Evolutionary conservation across 1,140 invertebrate species (phyloP).

Genomic region (Drosophila suzukii): DNA sequence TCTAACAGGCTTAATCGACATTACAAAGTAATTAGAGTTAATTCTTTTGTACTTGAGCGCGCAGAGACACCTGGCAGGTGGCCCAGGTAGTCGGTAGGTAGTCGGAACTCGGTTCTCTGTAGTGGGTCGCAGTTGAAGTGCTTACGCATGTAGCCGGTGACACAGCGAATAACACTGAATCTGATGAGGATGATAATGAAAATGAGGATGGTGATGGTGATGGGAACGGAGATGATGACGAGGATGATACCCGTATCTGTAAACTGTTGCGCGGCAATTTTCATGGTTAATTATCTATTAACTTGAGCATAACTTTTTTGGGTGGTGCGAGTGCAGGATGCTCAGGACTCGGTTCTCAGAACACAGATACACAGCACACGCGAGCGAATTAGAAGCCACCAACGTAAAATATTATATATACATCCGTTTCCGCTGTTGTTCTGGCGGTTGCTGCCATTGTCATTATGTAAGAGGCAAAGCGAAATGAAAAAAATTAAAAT

Average conservation of each 20-base stretch:
- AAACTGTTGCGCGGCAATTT: slow-evolving; percentile 79
- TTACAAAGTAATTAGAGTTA: slow-evolving; percentile 83
- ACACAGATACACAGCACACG: slow-evolving; percentile 19
- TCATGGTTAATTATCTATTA: slow-evolving; percentile 82
- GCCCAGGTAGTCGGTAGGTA: slow-evolving; percentile 20
- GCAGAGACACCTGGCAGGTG: slow-evolving; percentile 48
- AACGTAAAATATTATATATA: slow-evolving; percentile 37
- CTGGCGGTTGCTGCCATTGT: slow-evolving; percentile 43
- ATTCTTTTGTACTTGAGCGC: slow-evolving; percentile 73
- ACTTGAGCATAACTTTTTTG: slow-evolving; percentile 76
- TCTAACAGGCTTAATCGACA: slow-evolving; percentile 80
- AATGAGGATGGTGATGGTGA: slow-evolving; percentile 15
- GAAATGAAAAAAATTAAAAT: slow-evolving; percentile 19
- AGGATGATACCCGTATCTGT: slow-evolving; percentile 67
- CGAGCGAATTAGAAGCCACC: slow-evolving; percentile 25
- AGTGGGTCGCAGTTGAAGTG: slow-evolving; percentile 35
- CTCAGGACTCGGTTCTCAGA: slow-evolving; percentile 21
- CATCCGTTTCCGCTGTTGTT: slow-evolving; percentile 68
- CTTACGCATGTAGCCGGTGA: slow-evolving; percentile 52
- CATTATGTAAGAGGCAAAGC: slow-evolving; percentile 41
- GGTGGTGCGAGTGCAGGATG: slow-evolving; percentile 16
- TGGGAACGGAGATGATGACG: slow-evolving; percentile 41
- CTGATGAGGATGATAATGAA: slow-evolving; percentile 1
- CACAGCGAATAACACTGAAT: slow-evolving; percentile 30
- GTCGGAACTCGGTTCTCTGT: background rate